These are phyloP conservation scores for Emydura subglobosa DNA, from an alignment of 2,113 vertebrate genomes.

Conservation along the genomic window DNA sequence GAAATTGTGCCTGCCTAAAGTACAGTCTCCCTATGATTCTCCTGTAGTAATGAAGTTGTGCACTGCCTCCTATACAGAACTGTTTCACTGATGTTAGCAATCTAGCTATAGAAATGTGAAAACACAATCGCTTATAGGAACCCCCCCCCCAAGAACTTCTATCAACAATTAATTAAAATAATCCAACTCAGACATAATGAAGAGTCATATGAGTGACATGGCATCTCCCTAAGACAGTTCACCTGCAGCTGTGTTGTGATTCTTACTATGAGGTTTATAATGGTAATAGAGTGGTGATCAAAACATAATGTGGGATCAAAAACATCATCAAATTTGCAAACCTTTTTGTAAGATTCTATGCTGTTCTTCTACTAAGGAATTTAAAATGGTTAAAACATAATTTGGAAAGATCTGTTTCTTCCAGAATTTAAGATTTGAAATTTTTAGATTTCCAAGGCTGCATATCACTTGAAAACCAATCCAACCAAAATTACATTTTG, in stretches of 20 bases:
- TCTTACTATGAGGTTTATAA: neutral
- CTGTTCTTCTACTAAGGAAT: neutral
- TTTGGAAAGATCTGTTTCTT: neutral
- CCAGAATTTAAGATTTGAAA: neutral
- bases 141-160: neutral
- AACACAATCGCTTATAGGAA: neutral
- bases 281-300: neutral
- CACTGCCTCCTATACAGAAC: fast-evolving
- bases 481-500: neutral
- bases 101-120: neutral
- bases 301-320: neutral
- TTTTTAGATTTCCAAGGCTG: neutral
- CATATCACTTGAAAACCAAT: neutral
- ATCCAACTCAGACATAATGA: neutral
- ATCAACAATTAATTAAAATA: neutral
- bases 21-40: neutral
- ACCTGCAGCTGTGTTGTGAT: neutral
- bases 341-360: neutral
- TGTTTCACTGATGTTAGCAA: neutral
- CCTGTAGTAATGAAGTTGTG: neutral
- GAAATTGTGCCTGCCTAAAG: neutral
- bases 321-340: neutral
- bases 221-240: neutral
- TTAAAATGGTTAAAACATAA: neutral
- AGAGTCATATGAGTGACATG: neutral